Base-by-base conservation (phyloP, 2,113 vertebrate species). In the Tetraodon nigroviridis region DNA sequence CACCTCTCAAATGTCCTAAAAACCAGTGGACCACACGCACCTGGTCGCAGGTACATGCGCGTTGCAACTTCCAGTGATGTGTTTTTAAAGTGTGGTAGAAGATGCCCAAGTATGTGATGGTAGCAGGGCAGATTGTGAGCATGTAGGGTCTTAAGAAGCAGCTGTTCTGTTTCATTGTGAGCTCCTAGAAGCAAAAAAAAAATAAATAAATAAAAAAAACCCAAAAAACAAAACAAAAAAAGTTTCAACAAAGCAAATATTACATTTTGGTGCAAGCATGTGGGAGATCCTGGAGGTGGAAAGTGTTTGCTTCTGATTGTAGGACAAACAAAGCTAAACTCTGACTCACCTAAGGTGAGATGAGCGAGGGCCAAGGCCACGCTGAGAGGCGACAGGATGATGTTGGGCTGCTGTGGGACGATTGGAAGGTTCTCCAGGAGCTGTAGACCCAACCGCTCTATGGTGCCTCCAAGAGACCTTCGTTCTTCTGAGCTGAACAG, bases 11-110 rank as follows among this genome's bases (percentile, higher is more conserved):
- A 37, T 37, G 32, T 37, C 32, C 12, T 37, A n/a, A 46, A 4
- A 55, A 6, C 49, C 7, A 2, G n/a, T n/a, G n/a, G n/a, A n/a
- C n/a, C n/a, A n/a, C n/a, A 64, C 71, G 6, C 29, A 80, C 81
- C 81, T 71, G 64, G 69, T 19, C 61, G 66, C 72, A 83, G 67
- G 75, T 83, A 83, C 78, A 76, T 80, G n/a, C 81, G 75, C 3
- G 81, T 27, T 2, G 81, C 81, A 52, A 83, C 67, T 20, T 74
- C 61, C 58, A 84, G 10, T 0, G 67, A 78, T 6, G 57, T 61
- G 42, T 74, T 51, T 44, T 32, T 74, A 32, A 81, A 61, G 21
- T 72, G 55, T 51, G 61, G 56, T 1, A 73, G 3, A 0, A 81
- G 78, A 27, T 64, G 54, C 37, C 78, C 75, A 46, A 79, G 75